A percentile compares a stretch with the other conserved stretches of the same genome.
These are phyloP conservation scores for Ligdia adustata DNA, from an alignment of 2,888 invertebrate genomes.

Conservation along the genomic window DNA sequence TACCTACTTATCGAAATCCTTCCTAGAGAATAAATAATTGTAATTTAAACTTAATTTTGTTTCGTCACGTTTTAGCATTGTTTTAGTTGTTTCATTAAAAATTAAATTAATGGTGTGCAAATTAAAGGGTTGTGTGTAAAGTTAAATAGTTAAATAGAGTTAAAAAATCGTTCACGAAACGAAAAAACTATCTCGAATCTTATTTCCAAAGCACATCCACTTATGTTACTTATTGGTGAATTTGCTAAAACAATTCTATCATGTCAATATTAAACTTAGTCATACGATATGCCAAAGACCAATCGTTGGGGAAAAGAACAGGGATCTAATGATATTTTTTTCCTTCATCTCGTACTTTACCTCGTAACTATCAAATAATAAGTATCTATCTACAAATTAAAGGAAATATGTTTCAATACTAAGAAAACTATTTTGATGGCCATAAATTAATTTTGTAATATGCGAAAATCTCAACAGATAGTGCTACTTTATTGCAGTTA, in stretches of 20 bases:
- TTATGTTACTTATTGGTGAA: conserved; percentile 44
- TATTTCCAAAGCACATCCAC: conserved; percentile 49
- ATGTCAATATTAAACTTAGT: conserved; percentile 60
- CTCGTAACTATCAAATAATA: conserved; percentile 45
- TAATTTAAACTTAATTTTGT: conserved; percentile 46
- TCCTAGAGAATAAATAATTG: conserved; percentile 55
- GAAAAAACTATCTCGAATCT: conserved; percentile 57
- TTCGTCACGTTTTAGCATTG: conserved; percentile 52
- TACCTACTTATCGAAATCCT: conserved; percentile 58
- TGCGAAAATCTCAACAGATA: conserved; percentile 45
- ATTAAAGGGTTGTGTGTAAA: conserved; percentile 84
- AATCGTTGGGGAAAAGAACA: conserved; percentile 77
- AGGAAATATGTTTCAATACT: conserved; percentile 58
- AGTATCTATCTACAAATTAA: conserved; percentile 32
- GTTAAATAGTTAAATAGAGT: conserved; percentile 80
- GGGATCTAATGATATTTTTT: conserved; percentile 73
- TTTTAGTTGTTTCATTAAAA: conserved; percentile 65
- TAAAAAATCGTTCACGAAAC: conserved; percentile 70
- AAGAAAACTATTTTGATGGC: conserved; percentile 67
- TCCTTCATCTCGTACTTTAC: conserved; percentile 68
- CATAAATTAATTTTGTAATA: conserved; percentile 64
- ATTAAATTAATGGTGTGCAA: conserved; percentile 78
- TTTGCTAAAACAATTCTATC: conserved; percentile 56
- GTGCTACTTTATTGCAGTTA: conserved; percentile 66
- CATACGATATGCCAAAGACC: conserved; percentile 79